Base-by-base conservation (phyloP, 2,113 vertebrate species). In the Terrapene triunguis region DNA sequence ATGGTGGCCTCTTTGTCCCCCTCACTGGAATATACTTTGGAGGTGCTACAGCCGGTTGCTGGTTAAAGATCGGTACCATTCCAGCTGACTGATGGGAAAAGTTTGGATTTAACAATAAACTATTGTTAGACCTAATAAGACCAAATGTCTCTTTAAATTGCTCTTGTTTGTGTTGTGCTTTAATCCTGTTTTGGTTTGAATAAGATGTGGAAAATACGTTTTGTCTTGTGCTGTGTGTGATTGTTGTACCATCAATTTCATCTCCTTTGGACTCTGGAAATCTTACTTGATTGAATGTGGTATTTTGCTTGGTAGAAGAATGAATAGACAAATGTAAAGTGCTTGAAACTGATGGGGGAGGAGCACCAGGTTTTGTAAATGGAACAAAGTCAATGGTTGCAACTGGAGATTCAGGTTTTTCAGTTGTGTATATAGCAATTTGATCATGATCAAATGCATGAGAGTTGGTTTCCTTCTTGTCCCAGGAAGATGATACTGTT, bases 1-100 rank as follows among this genome's bases (percentile, higher is more conserved):
- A 90, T 0, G 91, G 94, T 38, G 96, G 69, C 11, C 95, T 98
- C 53, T 44, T 21, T 1, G 98, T 97, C 10, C 83, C 96, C 86
- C 94, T 95, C 2, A 69, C 29, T 1, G 89, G 89, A 80, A 57
- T 25, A 5, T 92, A 81, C 22, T 91, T 96, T 74, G 94, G 87
- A 72, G 94, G 95, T 24, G 80, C 53, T 32, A 69, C 21, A 51
- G 87, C 38, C 3, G 92, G 91, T 85, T 87, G 96, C 27, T 96
- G 95, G 53, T 79, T 92, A 69, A 95, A 69, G 13, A 1, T 84
- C 44, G 95, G 98, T 50, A 94, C 89, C 44, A 78, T 65, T 82
- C 91, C 92, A 94, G 92, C 3, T 0, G 86, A 62, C 21, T 72
- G 79, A 38, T 24, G 54, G 5, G 29, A 89, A 51, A 82, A 12